Base-by-base conservation (phyloP, 2,113 vertebrate genomes). In the Calyptomena viridis region DNA sequence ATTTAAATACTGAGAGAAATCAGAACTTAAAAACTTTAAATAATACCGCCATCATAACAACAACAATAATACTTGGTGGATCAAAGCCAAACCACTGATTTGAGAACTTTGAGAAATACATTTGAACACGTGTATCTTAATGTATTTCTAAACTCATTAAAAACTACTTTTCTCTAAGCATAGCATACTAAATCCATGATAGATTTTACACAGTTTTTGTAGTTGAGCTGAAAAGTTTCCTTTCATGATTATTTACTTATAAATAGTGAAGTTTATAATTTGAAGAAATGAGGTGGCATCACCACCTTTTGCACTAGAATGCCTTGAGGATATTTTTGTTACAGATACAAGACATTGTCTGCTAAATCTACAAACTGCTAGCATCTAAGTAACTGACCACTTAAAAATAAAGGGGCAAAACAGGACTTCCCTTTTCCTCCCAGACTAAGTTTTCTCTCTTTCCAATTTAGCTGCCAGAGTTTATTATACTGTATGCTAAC, bases 1-100 rank as follows among this genome's bases (percentile, higher is more conserved):
- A 98, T 98, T 98, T 98, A 98, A 98, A 98, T 97, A 97, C 91
- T 89, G 93, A 94, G 94, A 95, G 86, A 94, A 97, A 97, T 96
- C 62, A 79, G 42, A 91, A 84, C 77, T 88, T 72, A 80, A 56
- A 94, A 94, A 92, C 78, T 83, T 96, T 68, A 95, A 95, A 94
- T 79, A 96, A 76, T 67, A 94, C 71, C 55, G 62, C 23, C 52
- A n/a, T 59, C 83, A 56, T 47, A 90, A 93, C 42, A 97, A 89
- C 37, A 96, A 47, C 33, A 69, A 73, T 16, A 60, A 25, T 74
- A 84, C 55, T 63, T 92, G 19, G 44, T 63, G 68, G 35, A 72
- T 80, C 76, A 56, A 79, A 80, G 82, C 22, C 60, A 96, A 90
- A 33, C 16, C 33, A 72, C 28, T 33, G 53, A 89, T 84, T 68